Evolutionary conservation across 2,888 invertebrate genomes (phyloP).

Genomic region (Galeopsomyia nigrocyanea): DNA sequence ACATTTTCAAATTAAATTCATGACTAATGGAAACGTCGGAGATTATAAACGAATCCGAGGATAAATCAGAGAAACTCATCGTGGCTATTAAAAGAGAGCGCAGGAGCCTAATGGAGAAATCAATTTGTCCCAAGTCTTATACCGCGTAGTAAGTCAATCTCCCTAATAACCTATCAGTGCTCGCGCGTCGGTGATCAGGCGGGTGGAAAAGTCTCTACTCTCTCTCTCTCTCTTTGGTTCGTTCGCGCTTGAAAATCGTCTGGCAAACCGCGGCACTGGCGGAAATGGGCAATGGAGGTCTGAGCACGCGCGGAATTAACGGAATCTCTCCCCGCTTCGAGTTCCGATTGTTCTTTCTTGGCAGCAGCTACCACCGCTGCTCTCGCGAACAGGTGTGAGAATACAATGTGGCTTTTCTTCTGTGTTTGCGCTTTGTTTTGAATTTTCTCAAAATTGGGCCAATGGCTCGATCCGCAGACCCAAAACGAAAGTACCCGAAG

Average conservation of each 20-base stretch:
- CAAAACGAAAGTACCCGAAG: no score
- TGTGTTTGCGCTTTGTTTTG: no score
- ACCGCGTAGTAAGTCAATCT: slow-evolving; percentile 12
- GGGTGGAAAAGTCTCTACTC: not conserved
- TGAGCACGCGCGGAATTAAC: not conserved
- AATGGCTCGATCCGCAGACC: no score
- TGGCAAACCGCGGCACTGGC: slow-evolving; percentile 5
- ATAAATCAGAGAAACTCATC: no score
- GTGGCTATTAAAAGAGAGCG: no score
- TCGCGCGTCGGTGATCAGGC: not conserved
- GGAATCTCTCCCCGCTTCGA: not conserved
- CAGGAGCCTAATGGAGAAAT: slow-evolving; percentile 1
- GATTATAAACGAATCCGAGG: no score
- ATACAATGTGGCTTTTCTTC: no score
- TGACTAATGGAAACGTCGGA: no score
- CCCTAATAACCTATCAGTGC: slow-evolving; percentile 14
- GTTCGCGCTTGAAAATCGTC: slow-evolving; percentile 5
- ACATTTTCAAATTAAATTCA: no score
- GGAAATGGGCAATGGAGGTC: not conserved
- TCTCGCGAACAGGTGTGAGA: not conserved
- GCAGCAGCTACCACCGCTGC: not conserved
- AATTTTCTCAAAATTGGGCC: no score
- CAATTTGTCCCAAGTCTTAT: slow-evolving; percentile 15
- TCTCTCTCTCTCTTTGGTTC: no score
- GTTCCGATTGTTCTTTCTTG: slow-evolving; percentile 12